Evolutionary conservation across 2,888 invertebrate species (phyloP).

Genomic region (Epinotia ramella): DNA sequence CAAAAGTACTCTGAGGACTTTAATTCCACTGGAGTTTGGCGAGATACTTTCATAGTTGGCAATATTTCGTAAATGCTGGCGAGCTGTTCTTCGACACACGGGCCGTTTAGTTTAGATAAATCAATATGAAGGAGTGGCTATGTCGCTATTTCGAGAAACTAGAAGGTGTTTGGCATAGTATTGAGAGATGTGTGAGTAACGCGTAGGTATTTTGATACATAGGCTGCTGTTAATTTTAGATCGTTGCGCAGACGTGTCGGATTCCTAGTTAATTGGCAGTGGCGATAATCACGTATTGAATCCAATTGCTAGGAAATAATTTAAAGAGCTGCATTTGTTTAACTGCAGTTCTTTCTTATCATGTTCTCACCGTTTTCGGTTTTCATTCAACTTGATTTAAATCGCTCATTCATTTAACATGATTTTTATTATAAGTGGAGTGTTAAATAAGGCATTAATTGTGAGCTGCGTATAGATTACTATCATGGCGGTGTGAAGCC

Average conservation of each 20-base stretch:
- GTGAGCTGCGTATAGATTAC: conserved; percentile 79
- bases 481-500: conserved; percentile 80
- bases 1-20: conserved; percentile 46
- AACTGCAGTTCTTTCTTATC: not conserved
- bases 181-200: conserved; percentile 84
- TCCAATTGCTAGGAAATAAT: conserved; percentile 52
- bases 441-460: conserved; percentile 81
- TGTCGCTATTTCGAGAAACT: conserved; percentile 81
- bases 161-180: conserved; percentile 85
- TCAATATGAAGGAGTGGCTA: conserved; percentile 75
- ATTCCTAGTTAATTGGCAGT: conserved; percentile 84
- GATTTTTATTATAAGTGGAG: conserved; percentile 61
- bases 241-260: conserved; percentile 84
- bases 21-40: conserved; percentile 16
- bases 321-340: conserved; percentile 4
- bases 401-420: conserved; percentile 50
- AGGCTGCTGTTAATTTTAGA: conserved; percentile 85
- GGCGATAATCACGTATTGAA: conserved; percentile 77
- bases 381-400: conserved; percentile 48
- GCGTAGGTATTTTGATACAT: conserved; percentile 85
- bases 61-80: conserved; percentile 53
- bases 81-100: conserved; percentile 58
- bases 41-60: conserved; percentile 2
- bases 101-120: conserved; percentile 70
- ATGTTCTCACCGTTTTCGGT: conserved; percentile 45